Evolutionary conservation across 2,888 invertebrate genomes (phyloP), one percentile per base, ranked within the genome.

Genomic region (Lampropteryx suffumata): DNA sequence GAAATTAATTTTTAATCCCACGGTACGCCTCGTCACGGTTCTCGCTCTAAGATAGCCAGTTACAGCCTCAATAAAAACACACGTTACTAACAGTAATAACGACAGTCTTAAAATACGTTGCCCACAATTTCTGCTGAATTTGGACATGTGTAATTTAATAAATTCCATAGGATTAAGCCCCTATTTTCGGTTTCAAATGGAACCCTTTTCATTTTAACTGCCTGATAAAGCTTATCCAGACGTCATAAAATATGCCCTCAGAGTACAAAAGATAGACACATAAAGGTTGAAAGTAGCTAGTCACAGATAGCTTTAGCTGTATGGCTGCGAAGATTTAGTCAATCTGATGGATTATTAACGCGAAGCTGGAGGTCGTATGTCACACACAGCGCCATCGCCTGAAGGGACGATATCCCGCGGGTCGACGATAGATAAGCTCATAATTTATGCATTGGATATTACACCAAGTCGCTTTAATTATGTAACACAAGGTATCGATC

Each of bases 311-410:
- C 61, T 58, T 71, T 67, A 42, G 59, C 39, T 48, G 62, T 58
- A 60, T 61, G 65, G 65, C 64, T 69, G 69, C 70, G 65, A 73
- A 73, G 78, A 80, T 81, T 81, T 74, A 75, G 76, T 79, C 79
- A 81, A 79, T 75, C 73, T 75, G 69, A 79, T 82, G 75, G 74
- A 83, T 80, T 82, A 82, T 82, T 83, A 77, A 83, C 67, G 70
- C 57, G 55, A 64, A 32, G 65, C 68, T 67, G 68, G 67, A 67
- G 71, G 68, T 67, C 68, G 70, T 64, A 62, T 66, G 72, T 73
- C 73, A 73, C 74, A 66, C 61, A 61, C 71, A 70, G 69, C 62
- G 65, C 69, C 62, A 69, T 67, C 61, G 68, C 69, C 64, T 64
- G 59, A 57, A 65, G 69, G 68, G 68, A 59, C 53, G 54, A 50